Conservation (phyloP, 2,888 invertebrate species). For the Coleophora flavipennella region DNA sequence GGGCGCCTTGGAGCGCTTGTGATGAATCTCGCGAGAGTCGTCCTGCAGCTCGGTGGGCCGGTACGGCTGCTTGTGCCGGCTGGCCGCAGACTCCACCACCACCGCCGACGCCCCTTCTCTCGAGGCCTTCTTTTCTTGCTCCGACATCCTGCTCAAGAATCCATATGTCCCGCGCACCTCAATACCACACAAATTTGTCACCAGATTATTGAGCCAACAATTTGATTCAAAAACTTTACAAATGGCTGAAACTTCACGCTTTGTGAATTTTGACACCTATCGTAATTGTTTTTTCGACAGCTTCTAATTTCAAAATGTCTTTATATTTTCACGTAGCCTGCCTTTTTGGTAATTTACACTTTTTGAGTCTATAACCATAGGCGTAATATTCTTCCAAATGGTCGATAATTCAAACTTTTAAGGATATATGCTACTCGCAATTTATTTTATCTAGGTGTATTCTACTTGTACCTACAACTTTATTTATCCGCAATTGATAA, state of each 20-base stretch:
- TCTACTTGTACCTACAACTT: too few relatives aligned
- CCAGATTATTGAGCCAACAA: slow-evolving; percentile 34
- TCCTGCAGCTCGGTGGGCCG: slow-evolving; percentile 36
- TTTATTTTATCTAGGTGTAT: too few relatives aligned
- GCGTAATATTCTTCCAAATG: too few relatives aligned
- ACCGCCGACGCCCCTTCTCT: slow-evolving; percentile 25
- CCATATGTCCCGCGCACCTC: slow-evolving; percentile 36
- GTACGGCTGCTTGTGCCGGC: slow-evolving; percentile 33
- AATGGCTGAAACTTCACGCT: slow-evolving; percentile 49
- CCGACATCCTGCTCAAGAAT: slow-evolving; percentile 51
- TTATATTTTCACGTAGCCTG: too few relatives aligned
- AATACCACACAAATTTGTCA: slow-evolving; percentile 40
- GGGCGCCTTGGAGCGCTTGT: slow-evolving; percentile 43
- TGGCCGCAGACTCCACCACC: slow-evolving; percentile 34
- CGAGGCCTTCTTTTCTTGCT: slow-evolving; percentile 37
- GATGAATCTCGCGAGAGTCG: slow-evolving; percentile 28
- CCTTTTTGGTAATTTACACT: too few relatives aligned
- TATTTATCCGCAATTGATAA: too few relatives aligned
- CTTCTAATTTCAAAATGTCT: slow-evolving; percentile 46
- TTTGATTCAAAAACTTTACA: slow-evolving; percentile 35
- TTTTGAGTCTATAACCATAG: too few relatives aligned
- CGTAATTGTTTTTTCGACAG: slow-evolving; percentile 37
- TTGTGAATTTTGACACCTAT: slow-evolving; percentile 53
- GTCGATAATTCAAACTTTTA: too few relatives aligned
- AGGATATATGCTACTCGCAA: too few relatives aligned